phyloP scores from a whole-genome alignment of 2,797 vertebrate genomes.

The Sciurus vulgaris region DNA sequence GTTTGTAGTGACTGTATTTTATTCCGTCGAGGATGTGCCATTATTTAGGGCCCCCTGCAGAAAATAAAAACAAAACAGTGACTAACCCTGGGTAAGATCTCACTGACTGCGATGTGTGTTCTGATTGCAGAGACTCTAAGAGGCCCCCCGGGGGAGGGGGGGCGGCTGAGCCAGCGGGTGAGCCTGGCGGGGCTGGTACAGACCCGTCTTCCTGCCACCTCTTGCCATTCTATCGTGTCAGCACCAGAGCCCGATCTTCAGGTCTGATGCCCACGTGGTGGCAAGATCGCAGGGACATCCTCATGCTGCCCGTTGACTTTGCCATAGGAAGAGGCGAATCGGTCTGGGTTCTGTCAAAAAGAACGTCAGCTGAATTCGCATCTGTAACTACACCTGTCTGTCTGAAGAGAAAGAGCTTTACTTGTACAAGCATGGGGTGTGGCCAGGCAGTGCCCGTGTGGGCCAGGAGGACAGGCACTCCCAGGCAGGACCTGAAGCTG shows the following conservation, averaged over 20 bases:
- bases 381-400: neutral
- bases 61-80: neutral
- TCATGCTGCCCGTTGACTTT: neutral
- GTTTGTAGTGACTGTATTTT: neutral
- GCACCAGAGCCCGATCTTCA: accelerated
- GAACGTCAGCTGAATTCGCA: neutral
- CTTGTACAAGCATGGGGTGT: neutral
- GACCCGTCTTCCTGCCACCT: too few relatives aligned
- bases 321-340: neutral
- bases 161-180: neutral
- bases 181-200: neutral
- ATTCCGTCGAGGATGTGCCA: neutral
- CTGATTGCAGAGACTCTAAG: neutral
- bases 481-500: neutral
- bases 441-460: neutral
- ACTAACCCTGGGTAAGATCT: neutral
- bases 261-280: accelerated
- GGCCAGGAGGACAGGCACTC: neutral
- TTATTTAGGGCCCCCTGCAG: neutral
- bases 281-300: neutral
- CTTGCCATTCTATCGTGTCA: neutral
- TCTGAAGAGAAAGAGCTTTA: neutral
- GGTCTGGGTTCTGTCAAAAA: neutral
- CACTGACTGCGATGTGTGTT: neutral
- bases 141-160: neutral